A percentile compares a stretch with the other conserved stretches of the same genome.
These are phyloP conservation scores for Tenualosa thibaudeaui DNA, from an alignment of 2,797 vertebrate genomes.

Conservation along the genomic window DNA sequence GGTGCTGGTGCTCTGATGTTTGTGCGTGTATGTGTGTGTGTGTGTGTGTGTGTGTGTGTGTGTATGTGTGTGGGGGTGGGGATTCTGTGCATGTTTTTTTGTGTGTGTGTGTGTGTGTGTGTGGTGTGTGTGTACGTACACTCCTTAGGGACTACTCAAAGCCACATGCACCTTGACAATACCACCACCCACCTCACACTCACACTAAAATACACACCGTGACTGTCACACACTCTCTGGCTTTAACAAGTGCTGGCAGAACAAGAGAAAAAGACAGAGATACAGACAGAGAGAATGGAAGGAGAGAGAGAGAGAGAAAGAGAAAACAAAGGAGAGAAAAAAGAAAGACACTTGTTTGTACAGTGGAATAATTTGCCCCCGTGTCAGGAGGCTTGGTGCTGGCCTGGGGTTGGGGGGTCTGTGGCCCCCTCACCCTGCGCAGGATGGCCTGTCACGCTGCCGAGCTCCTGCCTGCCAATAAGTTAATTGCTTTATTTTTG, in stretches of 20 bases:
- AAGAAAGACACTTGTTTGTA: constrained; percentile 74
- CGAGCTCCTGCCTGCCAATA: constrained; percentile 72
- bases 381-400: constrained; percentile 75
- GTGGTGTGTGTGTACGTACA: neutral
- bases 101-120: constrained; percentile 2
- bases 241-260: constrained; percentile 75
- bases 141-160: constrained; percentile 16
- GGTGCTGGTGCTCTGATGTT: neutral
- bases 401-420: constrained; percentile 64
- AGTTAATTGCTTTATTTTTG: constrained; percentile 80
- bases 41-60: neutral
- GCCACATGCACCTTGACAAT: neutral
- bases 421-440: constrained; percentile 69
- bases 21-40: neutral
- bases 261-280: neutral
- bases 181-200: neutral
- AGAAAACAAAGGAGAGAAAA: constrained; percentile 61
- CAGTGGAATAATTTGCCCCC: constrained; percentile 82
- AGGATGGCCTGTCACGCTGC: constrained; percentile 70
- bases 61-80: constrained; percentile 2
- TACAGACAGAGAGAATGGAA: neutral
- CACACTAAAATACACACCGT: constrained; percentile 13
- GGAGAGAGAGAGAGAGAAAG: neutral
- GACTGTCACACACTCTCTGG: neutral
- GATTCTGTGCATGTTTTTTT: neutral